phyloP scores from a whole-genome alignment of 2,113 vertebrate genomes.

The Neotoma lepida region DNA sequence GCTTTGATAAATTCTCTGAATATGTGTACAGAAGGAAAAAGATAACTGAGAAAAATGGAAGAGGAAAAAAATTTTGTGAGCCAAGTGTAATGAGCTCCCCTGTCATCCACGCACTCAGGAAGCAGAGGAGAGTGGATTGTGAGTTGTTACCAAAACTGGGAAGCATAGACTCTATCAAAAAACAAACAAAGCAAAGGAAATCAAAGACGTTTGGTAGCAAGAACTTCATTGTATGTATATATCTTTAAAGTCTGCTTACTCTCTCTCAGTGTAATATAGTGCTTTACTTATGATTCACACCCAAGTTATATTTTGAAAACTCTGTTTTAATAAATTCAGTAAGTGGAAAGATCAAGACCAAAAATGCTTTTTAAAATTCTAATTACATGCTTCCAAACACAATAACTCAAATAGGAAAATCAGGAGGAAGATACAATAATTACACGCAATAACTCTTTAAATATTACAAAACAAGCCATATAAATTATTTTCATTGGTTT shows the following conservation, averaged over 20 bases:
- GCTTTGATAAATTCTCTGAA: constrained; percentile 10
- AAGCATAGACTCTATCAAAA: neutral
- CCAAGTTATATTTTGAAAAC: neutral
- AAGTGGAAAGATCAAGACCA: neutral
- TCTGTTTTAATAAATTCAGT: constrained; percentile 14
- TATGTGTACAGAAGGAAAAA: neutral
- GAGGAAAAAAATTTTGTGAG: neutral
- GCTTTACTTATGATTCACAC: neutral
- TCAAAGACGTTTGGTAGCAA: neutral
- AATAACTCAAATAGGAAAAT: constrained; percentile 6
- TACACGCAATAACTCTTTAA: neutral
- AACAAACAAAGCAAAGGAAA: neutral
- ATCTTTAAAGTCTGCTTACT: neutral
- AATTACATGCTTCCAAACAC: constrained; percentile 17
- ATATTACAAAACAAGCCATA: neutral
- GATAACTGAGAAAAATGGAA: neutral
- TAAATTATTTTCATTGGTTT: constrained; percentile 38
- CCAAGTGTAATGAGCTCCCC: neutral
- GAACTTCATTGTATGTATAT: neutral
- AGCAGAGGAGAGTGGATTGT: neutral
- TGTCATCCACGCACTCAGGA: neutral
- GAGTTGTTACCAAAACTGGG: neutral
- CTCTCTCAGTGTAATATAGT: neutral
- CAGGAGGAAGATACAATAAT: neutral
- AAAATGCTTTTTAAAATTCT: neutral